Percentiles rank a stretch among this genome's conserved stretches.
These are phyloP conservation scores for Emmelina monodactyla DNA, from an alignment of 2,888 invertebrate species.

Conservation along the genomic window DNA sequence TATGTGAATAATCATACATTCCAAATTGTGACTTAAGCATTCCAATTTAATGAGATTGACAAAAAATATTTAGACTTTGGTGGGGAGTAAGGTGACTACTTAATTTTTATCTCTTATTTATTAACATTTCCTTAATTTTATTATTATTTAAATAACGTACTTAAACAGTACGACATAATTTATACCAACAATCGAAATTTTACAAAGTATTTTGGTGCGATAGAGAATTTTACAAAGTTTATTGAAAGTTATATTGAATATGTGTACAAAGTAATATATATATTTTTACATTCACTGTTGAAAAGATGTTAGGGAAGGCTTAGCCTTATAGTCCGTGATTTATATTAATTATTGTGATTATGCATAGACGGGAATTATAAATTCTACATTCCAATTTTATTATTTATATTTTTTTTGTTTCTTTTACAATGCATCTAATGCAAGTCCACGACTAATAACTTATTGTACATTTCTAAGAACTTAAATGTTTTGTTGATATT, in stretches of 20 bases:
- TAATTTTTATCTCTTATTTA: conserved; percentile 32
- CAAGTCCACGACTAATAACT: conserved; percentile 64
- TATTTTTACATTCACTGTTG: conserved; percentile 64
- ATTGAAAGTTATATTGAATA: conserved; percentile 45
- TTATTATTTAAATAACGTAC: conserved; percentile 48
- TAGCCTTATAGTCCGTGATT: conserved; percentile 57
- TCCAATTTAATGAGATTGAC: conserved; percentile 36
- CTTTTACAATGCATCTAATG: conserved; percentile 52
- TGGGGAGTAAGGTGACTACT: conserved; percentile 46
- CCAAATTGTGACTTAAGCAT: conserved; percentile 39
- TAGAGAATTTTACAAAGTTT: conserved; percentile 64
- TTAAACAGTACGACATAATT: conserved; percentile 43
- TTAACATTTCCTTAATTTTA: conserved; percentile 31
- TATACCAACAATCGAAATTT: conserved; percentile 28
- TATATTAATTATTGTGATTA: conserved; percentile 54
- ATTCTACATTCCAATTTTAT: conserved; percentile 62
- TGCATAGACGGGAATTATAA: conserved; percentile 58
- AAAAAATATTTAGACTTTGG: conserved; percentile 32
- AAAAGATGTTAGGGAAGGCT: conserved; percentile 51
- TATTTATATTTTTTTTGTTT: conserved; percentile 29
- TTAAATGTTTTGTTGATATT: conserved; percentile 23
- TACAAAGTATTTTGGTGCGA: conserved; percentile 63
- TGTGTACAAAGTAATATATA: conserved; percentile 65
- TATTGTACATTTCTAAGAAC: too few relatives aligned
- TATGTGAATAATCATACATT: conserved; percentile 26